A percentile compares a stretch with the other conserved stretches of the same genome.
Conservation (phyloP, 2,888 invertebrate genomes). For the Cryptophagus acutangulus region DNA sequence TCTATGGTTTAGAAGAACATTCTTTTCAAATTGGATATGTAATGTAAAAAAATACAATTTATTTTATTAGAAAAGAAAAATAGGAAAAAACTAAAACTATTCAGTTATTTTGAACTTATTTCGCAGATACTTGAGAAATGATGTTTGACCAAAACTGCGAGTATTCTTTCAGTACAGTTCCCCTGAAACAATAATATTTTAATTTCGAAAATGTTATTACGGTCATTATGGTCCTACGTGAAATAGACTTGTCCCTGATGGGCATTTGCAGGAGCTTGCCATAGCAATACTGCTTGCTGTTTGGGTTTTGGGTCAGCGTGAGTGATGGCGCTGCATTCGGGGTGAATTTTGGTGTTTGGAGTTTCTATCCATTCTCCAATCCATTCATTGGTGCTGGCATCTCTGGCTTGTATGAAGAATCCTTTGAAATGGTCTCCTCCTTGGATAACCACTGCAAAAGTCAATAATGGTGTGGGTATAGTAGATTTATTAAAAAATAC, state of each 20-base stretch:
- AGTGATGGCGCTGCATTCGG: constrained; percentile 75
- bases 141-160: constrained; percentile 71
- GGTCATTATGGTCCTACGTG: constrained; percentile 58
- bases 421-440: constrained; percentile 63
- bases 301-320: constrained; percentile 74
- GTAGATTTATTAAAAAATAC: no score
- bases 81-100: neutral
- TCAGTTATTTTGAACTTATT: neutral
- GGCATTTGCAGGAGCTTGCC: constrained; percentile 66
- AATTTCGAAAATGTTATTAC: constrained; percentile 2
- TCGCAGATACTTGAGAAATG: constrained; percentile 49
- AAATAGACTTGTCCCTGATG: constrained; percentile 68
- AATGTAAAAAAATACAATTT: constrained; percentile 1
- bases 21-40: neutral
- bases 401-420: constrained; percentile 79
- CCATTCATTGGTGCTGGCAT: constrained; percentile 67
- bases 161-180: constrained; percentile 70
- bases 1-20: no score
- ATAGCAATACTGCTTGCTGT: constrained; percentile 64
- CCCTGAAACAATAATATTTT: constrained; percentile 54
- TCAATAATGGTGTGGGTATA: no score
- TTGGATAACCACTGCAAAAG: constrained; percentile 37
- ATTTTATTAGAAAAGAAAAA: neutral
- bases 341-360: constrained; percentile 69
- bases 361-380: constrained; percentile 69